Evolutionary conservation across 2,113 vertebrate genomes (phyloP).

Genomic region (Typhlomys cinereus): DNA sequence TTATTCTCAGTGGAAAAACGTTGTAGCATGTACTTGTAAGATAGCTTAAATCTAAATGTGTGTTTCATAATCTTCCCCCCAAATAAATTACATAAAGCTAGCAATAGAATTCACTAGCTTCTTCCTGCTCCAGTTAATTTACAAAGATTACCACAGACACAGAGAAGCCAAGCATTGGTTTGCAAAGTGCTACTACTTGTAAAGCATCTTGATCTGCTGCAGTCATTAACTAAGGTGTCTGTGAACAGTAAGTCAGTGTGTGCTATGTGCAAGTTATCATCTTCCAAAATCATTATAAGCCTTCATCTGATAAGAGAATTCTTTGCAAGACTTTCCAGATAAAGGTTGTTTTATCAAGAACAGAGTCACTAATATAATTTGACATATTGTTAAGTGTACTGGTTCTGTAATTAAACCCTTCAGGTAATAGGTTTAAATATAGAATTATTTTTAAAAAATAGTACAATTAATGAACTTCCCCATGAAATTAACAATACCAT

Average conservation of each 20-base stretch:
- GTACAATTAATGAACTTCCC: not conserved
- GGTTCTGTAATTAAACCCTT: not conserved
- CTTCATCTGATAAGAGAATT: not conserved
- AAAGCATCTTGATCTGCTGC: not conserved
- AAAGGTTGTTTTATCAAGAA: slow-evolving; percentile 10
- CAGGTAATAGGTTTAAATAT: not conserved
- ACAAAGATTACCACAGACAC: not conserved
- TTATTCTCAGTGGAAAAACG: slow-evolving; percentile 47
- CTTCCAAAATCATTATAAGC: not conserved
- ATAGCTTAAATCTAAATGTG: slow-evolving; percentile 33
- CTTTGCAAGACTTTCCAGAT: not conserved
- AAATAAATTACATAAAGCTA: not conserved
- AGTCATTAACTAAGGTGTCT: not conserved
- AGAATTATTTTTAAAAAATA: slow-evolving; percentile 3
- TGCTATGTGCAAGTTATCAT: not conserved
- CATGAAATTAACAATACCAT: not conserved
- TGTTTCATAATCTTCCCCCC: slow-evolving; percentile 37
- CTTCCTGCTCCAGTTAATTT: slow-evolving; percentile 30
- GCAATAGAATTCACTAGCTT: slow-evolving; percentile 22
- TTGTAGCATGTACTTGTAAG: slow-evolving; percentile 14
- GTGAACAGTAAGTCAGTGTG: not conserved
- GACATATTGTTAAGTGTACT: slow-evolving; percentile 17
- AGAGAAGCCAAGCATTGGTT: not conserved
- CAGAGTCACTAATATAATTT: not conserved
- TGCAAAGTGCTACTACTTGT: not conserved